Evolutionary conservation across 1,140 invertebrate genomes (phyloP).

Genomic region (Drosophila pseudoobscura): DNA sequence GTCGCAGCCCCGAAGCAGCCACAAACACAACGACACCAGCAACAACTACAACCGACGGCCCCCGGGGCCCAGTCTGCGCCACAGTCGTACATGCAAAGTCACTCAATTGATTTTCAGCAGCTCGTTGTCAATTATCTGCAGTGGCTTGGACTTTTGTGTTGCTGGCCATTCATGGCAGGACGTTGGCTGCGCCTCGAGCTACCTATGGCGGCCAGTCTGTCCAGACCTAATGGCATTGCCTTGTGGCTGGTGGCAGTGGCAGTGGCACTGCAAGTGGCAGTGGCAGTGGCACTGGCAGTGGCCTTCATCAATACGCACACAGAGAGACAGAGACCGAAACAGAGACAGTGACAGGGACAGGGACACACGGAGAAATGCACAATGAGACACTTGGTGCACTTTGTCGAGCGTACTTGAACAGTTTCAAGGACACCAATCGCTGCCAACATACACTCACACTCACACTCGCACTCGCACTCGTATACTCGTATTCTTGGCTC

Average conservation of each 20-base stretch:
- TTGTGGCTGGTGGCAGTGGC: slow-evolving; percentile 53
- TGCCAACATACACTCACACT: slow-evolving; percentile 65
- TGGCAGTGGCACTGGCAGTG: slow-evolving; percentile 55
- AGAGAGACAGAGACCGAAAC: slow-evolving; percentile 12
- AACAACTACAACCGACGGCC: slow-evolving; percentile 25
- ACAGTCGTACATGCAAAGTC: slow-evolving; percentile 64
- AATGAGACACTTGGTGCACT: slow-evolving; percentile 75
- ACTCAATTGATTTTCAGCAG: slow-evolving; percentile 73
- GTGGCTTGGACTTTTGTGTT: slow-evolving; percentile 55
- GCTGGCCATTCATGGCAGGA: slow-evolving; percentile 42
- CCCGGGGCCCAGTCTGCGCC: neutral
- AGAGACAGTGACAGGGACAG: slow-evolving; percentile 4
- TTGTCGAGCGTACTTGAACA: slow-evolving; percentile 71
- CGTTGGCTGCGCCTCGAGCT: slow-evolving; percentile 11
- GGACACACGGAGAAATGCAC: slow-evolving; percentile 58
- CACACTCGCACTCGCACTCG: slow-evolving; percentile 13
- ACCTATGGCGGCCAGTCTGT: slow-evolving; percentile 20
- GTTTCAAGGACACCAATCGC: slow-evolving; percentile 77
- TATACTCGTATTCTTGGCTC: slow-evolving; percentile 24
- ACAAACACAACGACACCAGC: slow-evolving; percentile 19
- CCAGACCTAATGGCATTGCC: slow-evolving; percentile 58
- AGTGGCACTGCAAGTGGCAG: slow-evolving; percentile 22
- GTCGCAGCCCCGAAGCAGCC: slow-evolving; percentile 2
- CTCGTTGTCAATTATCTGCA: slow-evolving; percentile 70
- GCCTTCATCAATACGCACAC: slow-evolving; percentile 33